Conservation (phyloP, 2,888 invertebrate species). For the Synergus laeviventris region DNA sequence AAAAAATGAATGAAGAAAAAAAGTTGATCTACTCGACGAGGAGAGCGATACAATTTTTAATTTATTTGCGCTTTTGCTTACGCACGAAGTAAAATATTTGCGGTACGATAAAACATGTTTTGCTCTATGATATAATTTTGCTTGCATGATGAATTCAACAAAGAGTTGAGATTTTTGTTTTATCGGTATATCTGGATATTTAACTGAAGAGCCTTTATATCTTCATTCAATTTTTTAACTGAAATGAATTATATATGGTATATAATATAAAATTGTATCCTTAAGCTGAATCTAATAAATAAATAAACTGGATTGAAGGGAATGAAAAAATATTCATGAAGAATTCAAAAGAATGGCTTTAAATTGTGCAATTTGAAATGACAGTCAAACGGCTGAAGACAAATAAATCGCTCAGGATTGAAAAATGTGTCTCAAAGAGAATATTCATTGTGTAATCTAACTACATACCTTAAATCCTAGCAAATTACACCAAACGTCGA, state of each 20-base stretch:
- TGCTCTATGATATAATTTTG: conserved; percentile 31
- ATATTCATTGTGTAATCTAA: not conserved
- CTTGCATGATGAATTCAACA: conserved; percentile 20
- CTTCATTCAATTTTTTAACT: too few relatives aligned
- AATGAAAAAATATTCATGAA: too few relatives aligned
- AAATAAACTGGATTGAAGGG: too few relatives aligned
- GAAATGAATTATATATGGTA: too few relatives aligned
- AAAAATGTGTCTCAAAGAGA: conserved; percentile 3
- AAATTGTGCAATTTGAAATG: too few relatives aligned
- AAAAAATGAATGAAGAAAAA: conserved; percentile 14
- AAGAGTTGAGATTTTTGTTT: not conserved
- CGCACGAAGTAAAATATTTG: conserved; percentile 28
- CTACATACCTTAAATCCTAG: conserved; percentile 2
- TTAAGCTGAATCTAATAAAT: too few relatives aligned
- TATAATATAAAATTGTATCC: too few relatives aligned
- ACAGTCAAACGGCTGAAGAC: too few relatives aligned
- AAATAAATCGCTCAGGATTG: not conserved
- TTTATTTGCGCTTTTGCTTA: conserved; percentile 35
- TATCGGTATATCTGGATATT: too few relatives aligned
- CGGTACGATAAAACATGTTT: conserved; percentile 15
- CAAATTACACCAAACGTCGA: conserved; percentile 21
- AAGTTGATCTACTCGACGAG: conserved; percentile 2
- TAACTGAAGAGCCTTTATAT: too few relatives aligned
- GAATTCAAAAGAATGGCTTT: too few relatives aligned
- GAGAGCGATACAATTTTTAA: conserved; percentile 39